Percentiles rank a stretch among this genome's conserved stretches.
Conservation (phyloP, 1,140 invertebrate species). For the Leptopilina clavipes region DNA sequence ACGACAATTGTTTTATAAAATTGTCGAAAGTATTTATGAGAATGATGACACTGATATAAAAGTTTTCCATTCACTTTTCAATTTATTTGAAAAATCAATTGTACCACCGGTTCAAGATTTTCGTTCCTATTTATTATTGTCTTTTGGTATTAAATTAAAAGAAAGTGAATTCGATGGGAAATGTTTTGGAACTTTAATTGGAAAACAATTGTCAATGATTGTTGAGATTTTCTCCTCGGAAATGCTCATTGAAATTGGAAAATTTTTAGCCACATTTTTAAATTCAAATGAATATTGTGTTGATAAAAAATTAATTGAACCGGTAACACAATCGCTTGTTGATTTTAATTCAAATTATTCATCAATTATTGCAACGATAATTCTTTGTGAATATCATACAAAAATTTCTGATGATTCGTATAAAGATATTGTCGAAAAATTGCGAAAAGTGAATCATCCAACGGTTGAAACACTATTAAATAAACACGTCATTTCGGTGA, state of each 20-base stretch:
- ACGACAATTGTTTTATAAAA: slow-evolving; percentile 36
- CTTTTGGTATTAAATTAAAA: not conserved
- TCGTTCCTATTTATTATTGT: not conserved
- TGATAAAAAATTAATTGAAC: not conserved
- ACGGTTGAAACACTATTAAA: slow-evolving; percentile 34
- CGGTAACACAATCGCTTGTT: not conserved
- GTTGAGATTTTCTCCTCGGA: not conserved
- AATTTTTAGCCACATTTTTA: not conserved
- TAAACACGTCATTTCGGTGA: not conserved
- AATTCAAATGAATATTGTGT: not conserved
- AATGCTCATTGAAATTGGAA: not conserved
- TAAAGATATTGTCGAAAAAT: slow-evolving; percentile 39
- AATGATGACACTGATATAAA: not conserved
- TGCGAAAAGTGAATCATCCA: slow-evolving; percentile 44
- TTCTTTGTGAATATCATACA: not conserved
- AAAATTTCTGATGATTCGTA: not conserved
- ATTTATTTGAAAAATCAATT: not conserved
- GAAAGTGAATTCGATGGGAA: not conserved
- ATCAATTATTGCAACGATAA: not conserved
- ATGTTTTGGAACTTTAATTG: not conserved
- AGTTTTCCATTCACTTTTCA: not conserved
- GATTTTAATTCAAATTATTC: not conserved
- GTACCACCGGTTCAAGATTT: not conserved
- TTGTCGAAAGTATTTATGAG: not conserved
- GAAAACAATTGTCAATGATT: not conserved